Evolutionary conservation across 2,888 invertebrate genomes (phyloP).

Genomic region (Spicauda simplicius): DNA sequence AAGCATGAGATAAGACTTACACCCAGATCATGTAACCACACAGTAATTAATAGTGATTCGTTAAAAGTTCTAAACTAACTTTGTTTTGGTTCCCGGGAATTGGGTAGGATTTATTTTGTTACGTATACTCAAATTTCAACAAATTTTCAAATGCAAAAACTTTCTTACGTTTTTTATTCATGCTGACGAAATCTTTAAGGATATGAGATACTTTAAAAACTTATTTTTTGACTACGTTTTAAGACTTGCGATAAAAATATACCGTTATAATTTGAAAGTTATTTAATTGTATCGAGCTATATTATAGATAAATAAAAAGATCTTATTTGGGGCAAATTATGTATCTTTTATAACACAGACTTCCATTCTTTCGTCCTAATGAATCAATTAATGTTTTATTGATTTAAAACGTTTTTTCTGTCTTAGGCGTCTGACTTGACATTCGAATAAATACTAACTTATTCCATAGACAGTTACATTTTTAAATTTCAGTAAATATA

Average conservation of each 20-base stretch:
- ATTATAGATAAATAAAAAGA: no score
- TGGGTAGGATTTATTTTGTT: slow-evolving; percentile 18
- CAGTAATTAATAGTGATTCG: slow-evolving; percentile 21
- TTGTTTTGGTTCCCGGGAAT: slow-evolving; percentile 18
- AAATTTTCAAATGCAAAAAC: slow-evolving; percentile 15
- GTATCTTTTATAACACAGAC: no score
- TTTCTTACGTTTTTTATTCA: slow-evolving; percentile 23
- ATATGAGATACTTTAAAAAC: slow-evolving; percentile 29
- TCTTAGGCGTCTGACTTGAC: no score
- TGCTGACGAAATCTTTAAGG: slow-evolving; percentile 5
- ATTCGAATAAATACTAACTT: no score
- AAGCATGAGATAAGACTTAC: not conserved
- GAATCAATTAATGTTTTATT: no score
- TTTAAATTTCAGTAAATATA: not conserved
- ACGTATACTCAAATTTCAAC: slow-evolving; percentile 19
- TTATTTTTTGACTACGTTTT: slow-evolving; percentile 22
- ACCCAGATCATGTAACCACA: not conserved
- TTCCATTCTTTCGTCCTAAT: no score
- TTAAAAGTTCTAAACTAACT: slow-evolving; percentile 28
- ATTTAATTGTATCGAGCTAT: not conserved
- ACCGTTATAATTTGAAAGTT: slow-evolving; percentile 1
- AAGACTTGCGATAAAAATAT: slow-evolving; percentile 28
- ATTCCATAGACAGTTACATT: no score
- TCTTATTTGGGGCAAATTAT: no score
- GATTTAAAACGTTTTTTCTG: no score